Conservation (phyloP, 2,113 vertebrate genomes). For the Nothoprocta perdicaria region DNA sequence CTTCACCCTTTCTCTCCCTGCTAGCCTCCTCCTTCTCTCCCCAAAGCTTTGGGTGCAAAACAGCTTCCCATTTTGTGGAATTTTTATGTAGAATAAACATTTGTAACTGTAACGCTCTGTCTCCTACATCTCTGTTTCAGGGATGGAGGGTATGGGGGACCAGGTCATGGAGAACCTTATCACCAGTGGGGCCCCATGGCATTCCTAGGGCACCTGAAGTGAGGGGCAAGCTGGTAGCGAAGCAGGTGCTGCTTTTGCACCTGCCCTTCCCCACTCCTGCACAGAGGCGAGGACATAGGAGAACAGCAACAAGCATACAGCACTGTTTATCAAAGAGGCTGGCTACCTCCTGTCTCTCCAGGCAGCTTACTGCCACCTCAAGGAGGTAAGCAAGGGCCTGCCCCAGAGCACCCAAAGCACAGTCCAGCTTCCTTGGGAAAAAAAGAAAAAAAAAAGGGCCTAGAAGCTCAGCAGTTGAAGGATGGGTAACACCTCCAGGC, state of each 20-base stretch:
- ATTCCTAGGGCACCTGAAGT: background rate
- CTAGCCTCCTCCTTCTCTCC: constrained; percentile 47
- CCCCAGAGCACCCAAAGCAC: background rate
- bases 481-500: background rate
- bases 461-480: background rate
- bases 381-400: background rate
- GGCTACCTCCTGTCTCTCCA: background rate
- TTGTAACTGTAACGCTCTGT: constrained; percentile 72
- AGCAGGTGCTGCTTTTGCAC: background rate
- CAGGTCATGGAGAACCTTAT: background rate
- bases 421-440: background rate
- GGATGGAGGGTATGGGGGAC: background rate
- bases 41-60: constrained; percentile 79
- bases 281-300: background rate
- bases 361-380: background rate
- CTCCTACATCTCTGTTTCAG: background rate
- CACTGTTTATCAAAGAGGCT: constrained; percentile 8
- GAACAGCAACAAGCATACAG: background rate
- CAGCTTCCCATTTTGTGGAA: constrained; percentile 82
- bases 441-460: background rate
- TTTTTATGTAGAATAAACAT: constrained; percentile 87
- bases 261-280: background rate
- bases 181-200: background rate
- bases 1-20: background rate
- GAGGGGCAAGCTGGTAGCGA: rapidly evolving